Base-by-base conservation (phyloP, 2,888 invertebrate species). In the Tridacna crocea region DNA sequence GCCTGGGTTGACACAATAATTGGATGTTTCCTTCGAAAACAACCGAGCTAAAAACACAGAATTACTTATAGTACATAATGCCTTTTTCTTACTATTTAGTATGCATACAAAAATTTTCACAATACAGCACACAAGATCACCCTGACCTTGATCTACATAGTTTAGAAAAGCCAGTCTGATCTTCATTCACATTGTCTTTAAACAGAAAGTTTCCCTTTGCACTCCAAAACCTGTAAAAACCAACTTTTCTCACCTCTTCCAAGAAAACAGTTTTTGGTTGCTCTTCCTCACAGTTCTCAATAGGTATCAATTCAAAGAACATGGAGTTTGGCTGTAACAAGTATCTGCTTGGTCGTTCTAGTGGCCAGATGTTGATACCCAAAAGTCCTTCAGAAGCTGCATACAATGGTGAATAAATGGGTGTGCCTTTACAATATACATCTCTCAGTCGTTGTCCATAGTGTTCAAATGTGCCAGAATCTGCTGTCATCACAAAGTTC, bases 311-410 rank as follows among this genome's bases (percentile, higher is more conserved):
- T 84, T 94, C 94, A 84, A 89, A 94, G 87, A 94, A 93, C 91
- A 93, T 92, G 46, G 92, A 89, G 2, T 85, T 80, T 8, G 93
- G 93, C 17, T 90, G 86, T 61, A 94, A 88, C 72, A 94, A 78
- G 79, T 93, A 94, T 10, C 84, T 87, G 72, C 90, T 90, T 0
- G 92, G 92, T 48, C 87, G 83, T 13, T 87, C 84, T 17, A 72
- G 70, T 3, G 92, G 92, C 92, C 92, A 92, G 68, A 92, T 90
- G 68, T 92, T 92, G 22, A 92, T 77, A 3, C 92, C 92, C 19
- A 92, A 74, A 19, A 92, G 79, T n/a, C 92, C 94, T 79, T 94
- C 94, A 19, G 94, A 94, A 12, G 94, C 94, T 22, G 92, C 93
- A 88, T 94, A 94, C 22, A 93, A 79, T 0, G 94, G 93, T 0